Evolutionary conservation across 2,113 vertebrate genomes (phyloP).

Genomic region (Ramphastos sulfuratus): DNA sequence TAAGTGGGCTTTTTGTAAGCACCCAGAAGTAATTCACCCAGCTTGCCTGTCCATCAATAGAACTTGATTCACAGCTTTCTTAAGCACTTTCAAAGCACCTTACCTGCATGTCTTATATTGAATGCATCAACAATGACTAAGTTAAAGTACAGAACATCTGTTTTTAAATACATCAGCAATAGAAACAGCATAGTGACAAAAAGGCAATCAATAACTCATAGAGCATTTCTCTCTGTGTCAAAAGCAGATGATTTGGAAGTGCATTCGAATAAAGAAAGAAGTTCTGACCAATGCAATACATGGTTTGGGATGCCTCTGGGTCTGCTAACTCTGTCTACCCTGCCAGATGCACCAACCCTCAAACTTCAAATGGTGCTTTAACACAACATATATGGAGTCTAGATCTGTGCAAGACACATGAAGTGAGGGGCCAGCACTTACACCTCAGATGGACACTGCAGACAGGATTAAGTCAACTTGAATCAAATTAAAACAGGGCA

Average conservation of each 20-base stretch:
- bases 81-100: not conserved
- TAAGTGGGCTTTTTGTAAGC: constrained; percentile 8
- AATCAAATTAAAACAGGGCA: not conserved
- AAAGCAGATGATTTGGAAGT: not conserved
- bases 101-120: not conserved
- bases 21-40: not conserved
- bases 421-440: too few relatives aligned
- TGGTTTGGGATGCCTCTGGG: not conserved
- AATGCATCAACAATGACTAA: not conserved
- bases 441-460: too few relatives aligned
- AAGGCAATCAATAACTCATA: not conserved
- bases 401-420: too few relatives aligned
- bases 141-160: not conserved
- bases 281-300: not conserved
- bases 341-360: too few relatives aligned
- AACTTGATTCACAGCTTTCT: not conserved
- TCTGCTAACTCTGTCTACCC: not conserved
- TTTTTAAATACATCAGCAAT: not conserved
- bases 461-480: too few relatives aligned
- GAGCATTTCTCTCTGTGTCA: not conserved
- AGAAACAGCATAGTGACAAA: not conserved
- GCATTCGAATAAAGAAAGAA: not conserved
- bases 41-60: not conserved
- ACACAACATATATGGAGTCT: too few relatives aligned
- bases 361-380: too few relatives aligned